Percentiles rank a stretch among this genome's conserved stretches.
Conservation (phyloP, 2,113 vertebrate genomes). For the Natator depressus region DNA sequence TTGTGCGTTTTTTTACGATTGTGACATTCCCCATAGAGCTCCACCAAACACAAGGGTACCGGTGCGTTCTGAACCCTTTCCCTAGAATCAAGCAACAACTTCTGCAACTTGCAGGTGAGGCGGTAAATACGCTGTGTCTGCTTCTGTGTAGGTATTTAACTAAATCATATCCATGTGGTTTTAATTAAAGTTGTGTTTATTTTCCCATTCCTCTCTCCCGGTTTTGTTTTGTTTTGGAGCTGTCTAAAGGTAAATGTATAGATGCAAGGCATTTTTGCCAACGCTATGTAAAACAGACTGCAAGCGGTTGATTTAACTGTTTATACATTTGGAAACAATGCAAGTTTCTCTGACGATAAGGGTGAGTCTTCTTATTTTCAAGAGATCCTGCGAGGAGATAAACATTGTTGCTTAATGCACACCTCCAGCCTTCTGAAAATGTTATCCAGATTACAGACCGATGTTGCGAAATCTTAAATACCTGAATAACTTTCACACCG, state of each 20-base stretch:
- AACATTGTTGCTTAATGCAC: not conserved
- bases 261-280: not conserved
- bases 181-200: not conserved
- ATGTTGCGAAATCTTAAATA: not conserved
- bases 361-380: not conserved
- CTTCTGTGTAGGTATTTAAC: not conserved
- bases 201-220: not conserved
- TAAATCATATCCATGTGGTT: not conserved
- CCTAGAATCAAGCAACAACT: not conserved
- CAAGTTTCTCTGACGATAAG: not conserved
- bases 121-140: not conserved
- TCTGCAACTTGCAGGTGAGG: slow-evolving; percentile 20
- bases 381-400: not conserved
- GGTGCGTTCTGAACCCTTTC: not conserved
- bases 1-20: fast-evolving
- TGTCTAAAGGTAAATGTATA: not conserved
- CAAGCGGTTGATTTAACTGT: not conserved
- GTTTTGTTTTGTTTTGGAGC: not conserved
- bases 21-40: not conserved
- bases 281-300: not conserved
- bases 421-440: not conserved
- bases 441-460: not conserved
- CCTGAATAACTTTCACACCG: not conserved
- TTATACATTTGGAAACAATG: fast-evolving
- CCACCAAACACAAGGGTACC: not conserved